These are phyloP conservation scores for Zelleria hepariella DNA, from an alignment of 2,888 invertebrate species.

Conservation along the genomic window DNA sequence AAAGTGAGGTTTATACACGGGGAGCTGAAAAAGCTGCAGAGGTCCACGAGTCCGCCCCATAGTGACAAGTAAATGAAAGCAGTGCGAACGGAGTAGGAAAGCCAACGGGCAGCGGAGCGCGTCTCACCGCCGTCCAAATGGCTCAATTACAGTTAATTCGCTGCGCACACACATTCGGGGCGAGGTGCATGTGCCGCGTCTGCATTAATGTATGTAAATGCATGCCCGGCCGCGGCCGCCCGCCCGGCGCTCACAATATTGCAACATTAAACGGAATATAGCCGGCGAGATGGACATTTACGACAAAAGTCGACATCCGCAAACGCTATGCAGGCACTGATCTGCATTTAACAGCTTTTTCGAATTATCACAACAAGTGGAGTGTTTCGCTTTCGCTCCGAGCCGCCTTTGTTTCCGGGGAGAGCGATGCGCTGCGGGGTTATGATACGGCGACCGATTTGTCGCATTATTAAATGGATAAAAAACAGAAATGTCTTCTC, in stretches of 20 bases:
- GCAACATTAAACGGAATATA: constrained; percentile 68
- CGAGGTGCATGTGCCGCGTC: constrained; percentile 55
- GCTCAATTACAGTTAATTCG: constrained; percentile 72
- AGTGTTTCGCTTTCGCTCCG: neutral
- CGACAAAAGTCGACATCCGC: constrained; percentile 63
- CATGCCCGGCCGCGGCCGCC: constrained; percentile 61
- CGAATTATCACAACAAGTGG: constrained; percentile 5
- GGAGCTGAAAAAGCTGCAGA: no score
- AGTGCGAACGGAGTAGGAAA: constrained; percentile 34
- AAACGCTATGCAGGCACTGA: constrained; percentile 48
- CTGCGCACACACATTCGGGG: constrained; percentile 65
- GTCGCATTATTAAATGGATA: no score
- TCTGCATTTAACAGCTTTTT: constrained; percentile 40
- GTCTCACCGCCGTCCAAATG: constrained; percentile 59
- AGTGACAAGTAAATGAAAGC: constrained; percentile 7
- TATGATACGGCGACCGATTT: neutral
- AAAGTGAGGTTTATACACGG: no score
- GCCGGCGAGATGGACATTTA: constrained; percentile 63
- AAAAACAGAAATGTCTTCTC: no score
- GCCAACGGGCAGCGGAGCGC: constrained; percentile 48
- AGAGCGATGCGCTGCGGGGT: neutral
- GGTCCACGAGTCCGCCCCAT: no score
- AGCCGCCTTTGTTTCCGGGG: neutral
- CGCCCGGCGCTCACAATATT: constrained; percentile 64
- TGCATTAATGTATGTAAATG: constrained; percentile 71